phyloP scores from a whole-genome alignment of 2,797 vertebrate species.

The Euthynnus affinis region DNA sequence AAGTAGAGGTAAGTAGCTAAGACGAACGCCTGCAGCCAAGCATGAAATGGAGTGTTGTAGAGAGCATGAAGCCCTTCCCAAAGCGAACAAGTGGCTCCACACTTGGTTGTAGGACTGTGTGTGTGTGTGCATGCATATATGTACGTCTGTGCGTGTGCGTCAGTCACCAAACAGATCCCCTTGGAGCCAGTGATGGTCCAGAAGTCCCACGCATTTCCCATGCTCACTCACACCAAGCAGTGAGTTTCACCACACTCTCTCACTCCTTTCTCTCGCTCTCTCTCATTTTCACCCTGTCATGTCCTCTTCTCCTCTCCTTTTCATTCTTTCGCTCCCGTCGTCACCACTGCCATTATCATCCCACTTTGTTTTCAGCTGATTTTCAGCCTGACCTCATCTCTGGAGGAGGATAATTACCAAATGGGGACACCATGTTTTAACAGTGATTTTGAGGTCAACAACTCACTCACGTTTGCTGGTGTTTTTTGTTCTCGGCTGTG shows the following conservation, averaged over 20 bases:
- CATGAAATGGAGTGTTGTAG: slow-evolving; percentile 15
- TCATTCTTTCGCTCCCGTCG: slow-evolving; percentile 60
- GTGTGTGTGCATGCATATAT: slow-evolving; percentile 26
- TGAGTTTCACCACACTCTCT: slow-evolving; percentile 77
- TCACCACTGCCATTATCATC: slow-evolving; percentile 73
- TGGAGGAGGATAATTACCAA: slow-evolving; percentile 82
- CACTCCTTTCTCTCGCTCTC: slow-evolving; percentile 42
- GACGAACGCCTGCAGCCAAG: slow-evolving; percentile 11
- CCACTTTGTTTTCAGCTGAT: slow-evolving; percentile 80
- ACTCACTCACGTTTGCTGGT: slow-evolving; percentile 73
- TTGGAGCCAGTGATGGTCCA: slow-evolving; percentile 77
- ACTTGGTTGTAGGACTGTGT: slow-evolving; percentile 24
- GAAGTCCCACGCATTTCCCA: slow-evolving; percentile 88
- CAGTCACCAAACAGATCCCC: slow-evolving; percentile 71
- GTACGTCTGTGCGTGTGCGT: slow-evolving; percentile 33
- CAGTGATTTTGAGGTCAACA: slow-evolving; percentile 75
- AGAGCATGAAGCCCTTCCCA: background rate
- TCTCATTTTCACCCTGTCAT: slow-evolving; percentile 66
- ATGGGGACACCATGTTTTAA: slow-evolving; percentile 81
- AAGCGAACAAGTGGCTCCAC: slow-evolving; percentile 26
- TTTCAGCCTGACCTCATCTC: slow-evolving; percentile 81
- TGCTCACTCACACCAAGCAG: slow-evolving; percentile 86
- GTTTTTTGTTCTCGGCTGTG: slow-evolving; percentile 62
- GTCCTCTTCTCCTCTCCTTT: slow-evolving; percentile 69
- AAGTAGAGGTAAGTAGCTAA: background rate